A percentile compares a stretch with the other conserved stretches of the same genome.
phyloP scores from a whole-genome alignment of 2,888 invertebrate species.

The Drosophila helvetica region DNA sequence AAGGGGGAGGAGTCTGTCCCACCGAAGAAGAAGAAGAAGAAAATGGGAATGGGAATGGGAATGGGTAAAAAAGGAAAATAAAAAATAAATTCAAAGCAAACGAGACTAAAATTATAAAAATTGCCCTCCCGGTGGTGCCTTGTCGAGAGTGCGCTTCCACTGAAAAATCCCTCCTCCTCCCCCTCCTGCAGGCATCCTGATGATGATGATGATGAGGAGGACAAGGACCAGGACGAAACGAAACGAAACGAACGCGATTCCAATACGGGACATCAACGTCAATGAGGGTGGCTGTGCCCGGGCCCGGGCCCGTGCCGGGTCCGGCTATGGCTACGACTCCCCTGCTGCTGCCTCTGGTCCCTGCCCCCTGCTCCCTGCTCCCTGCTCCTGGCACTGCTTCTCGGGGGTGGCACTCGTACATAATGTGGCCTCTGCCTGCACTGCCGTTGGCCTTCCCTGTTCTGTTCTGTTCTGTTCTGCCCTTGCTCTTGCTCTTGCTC shows the following conservation, averaged over 20 bases:
- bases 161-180: neutral
- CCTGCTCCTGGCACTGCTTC: slow-evolving; percentile 48
- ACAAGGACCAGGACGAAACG: slow-evolving; percentile 18
- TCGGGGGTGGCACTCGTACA: slow-evolving; percentile 60
- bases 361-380: too few species aligned
- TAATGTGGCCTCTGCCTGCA: slow-evolving; percentile 61
- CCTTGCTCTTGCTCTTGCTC: neutral
- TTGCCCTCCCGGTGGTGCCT: slow-evolving; percentile 74
- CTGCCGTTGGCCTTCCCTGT: slow-evolving; percentile 46
- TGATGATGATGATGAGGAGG: slow-evolving; percentile 18
- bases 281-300: slow-evolving; percentile 63
- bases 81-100: slow-evolving; percentile 80
- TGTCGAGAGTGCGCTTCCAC: slow-evolving; percentile 57
- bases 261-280: slow-evolving; percentile 80
- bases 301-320: slow-evolving; percentile 20
- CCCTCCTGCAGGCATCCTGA: slow-evolving; percentile 8
- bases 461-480: neutral
- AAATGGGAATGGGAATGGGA: slow-evolving; percentile 32
- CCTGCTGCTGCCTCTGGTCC: neutral
- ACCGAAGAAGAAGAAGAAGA: slow-evolving; percentile 34
- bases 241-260: slow-evolving; percentile 74
- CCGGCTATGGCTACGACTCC: slow-evolving; percentile 20
- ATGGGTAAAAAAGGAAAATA: slow-evolving; percentile 57
- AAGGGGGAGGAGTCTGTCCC: slow-evolving; percentile 66
- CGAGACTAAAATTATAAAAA: slow-evolving; percentile 82